Percentiles rank a stretch among this genome's conserved stretches.
These are phyloP conservation scores for Ara ararauna DNA, from an alignment of 2,797 vertebrate species.

Conservation along the genomic window DNA sequence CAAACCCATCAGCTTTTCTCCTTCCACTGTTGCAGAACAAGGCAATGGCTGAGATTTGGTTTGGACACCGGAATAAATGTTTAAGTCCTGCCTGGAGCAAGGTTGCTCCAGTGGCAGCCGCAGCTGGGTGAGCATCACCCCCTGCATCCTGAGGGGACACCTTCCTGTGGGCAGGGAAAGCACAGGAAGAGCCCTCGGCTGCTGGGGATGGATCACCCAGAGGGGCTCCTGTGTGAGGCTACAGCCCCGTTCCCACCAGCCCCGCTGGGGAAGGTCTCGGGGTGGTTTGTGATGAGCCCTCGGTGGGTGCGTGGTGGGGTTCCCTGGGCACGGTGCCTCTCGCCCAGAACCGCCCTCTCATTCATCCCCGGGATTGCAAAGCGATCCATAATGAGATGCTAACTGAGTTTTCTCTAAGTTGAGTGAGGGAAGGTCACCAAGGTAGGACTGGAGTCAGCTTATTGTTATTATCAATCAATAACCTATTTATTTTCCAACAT, in stretches of 20 bases:
- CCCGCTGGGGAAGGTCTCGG: not conserved
- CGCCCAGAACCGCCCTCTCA: not conserved
- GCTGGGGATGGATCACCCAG: not conserved
- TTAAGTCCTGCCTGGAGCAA: not conserved
- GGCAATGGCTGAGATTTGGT: not conserved
- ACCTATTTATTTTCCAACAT: conserved; percentile 84
- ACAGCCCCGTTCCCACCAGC: not conserved
- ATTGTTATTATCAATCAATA: conserved; percentile 85
- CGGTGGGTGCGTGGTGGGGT: not conserved
- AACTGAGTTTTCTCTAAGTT: conserved; percentile 74
- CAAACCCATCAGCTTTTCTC: not conserved
- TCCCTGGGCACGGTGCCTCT: not conserved
- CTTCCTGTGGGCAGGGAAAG: not conserved
- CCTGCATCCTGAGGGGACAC: not conserved
- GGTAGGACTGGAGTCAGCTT: conserved; percentile 77
- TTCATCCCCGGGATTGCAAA: conserved; percentile 60
- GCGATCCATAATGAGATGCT: conserved; percentile 78
- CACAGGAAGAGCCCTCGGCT: not conserved
- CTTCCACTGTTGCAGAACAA: not conserved
- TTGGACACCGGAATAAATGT: not conserved
- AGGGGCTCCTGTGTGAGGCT: not conserved
- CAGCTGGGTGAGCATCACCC: not conserved
- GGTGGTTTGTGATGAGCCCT: not conserved
- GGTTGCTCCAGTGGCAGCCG: not conserved
- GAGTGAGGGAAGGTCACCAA: conserved; percentile 76